Conservation (phyloP, 2,113 vertebrate genomes). For the Ageneiosus marmoratus region DNA sequence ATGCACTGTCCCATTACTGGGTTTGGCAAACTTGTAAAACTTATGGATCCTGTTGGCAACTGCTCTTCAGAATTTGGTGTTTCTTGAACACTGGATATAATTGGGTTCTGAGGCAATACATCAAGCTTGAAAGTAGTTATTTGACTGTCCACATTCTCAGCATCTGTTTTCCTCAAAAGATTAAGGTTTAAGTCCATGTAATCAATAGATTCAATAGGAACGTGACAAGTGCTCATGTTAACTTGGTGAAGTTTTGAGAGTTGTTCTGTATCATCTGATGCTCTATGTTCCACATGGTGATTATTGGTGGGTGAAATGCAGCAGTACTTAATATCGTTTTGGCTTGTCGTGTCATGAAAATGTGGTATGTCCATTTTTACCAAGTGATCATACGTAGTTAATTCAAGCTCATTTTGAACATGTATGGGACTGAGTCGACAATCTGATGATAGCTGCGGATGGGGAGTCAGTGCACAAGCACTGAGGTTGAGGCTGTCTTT, state of each 20-base stretch:
- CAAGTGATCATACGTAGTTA: constrained; percentile 53
- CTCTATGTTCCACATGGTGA: constrained; percentile 40
- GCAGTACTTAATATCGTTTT: constrained; percentile 42
- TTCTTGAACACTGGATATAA: constrained; percentile 57
- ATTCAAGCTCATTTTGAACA: constrained; percentile 45
- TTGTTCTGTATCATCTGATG: constrained; percentile 18
- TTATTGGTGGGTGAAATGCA: constrained; percentile 43
- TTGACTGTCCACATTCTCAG: constrained; percentile 52
- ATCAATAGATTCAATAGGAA: constrained; percentile 55
- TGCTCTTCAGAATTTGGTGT: constrained; percentile 51
- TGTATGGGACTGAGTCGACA: constrained; percentile 55
- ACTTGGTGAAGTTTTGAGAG: constrained; percentile 25
- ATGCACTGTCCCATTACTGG: constrained; percentile 49
- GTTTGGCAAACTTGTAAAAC: constrained; percentile 51
- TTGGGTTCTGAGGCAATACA: constrained; percentile 39
- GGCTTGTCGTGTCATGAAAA: constrained; percentile 40
- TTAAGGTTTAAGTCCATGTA: constrained; percentile 54
- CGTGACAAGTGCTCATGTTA: constrained; percentile 56
- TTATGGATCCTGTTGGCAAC: constrained; percentile 50
- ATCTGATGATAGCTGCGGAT: constrained; percentile 60
- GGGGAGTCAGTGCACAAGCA: constrained; percentile 43
- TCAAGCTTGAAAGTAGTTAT: constrained; percentile 44
- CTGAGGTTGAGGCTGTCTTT: constrained; percentile 60
- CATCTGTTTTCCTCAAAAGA: constrained; percentile 57
- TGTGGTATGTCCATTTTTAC: constrained; percentile 51